Base-by-base conservation (phyloP, 2,888 invertebrate species). In the Salpingus planirostris region DNA sequence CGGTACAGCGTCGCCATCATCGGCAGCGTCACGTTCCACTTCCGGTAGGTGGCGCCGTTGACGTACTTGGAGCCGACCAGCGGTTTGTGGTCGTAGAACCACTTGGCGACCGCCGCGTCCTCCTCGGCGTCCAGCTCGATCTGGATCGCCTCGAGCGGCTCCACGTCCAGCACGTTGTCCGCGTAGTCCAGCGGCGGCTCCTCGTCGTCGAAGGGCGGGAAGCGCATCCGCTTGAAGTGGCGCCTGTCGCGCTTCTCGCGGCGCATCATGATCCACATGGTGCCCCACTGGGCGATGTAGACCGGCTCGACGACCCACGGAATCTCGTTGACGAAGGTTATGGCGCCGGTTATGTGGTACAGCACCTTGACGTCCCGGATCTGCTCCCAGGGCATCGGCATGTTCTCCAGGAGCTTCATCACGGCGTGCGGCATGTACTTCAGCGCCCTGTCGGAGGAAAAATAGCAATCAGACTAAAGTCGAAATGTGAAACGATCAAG, bases 351-450 rank as follows among this genome's bases (percentile, higher is more conserved):
- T 40, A 98, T 97, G 57, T 99, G 98, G 62, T 98, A 99, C 13
- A 98, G 69, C 4, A 93, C 95, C 67, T 91, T 89, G 0, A 96
- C 95, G 64, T 98, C 98, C 40, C 98, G 73, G 42, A 99, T 98
- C 68, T 99, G 98, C 64, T 99, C 98, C 98, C 98, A 99, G 0
- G 98, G 98, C 98, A 98, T 98, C 0, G 98, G 98, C 98, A 99
- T 99, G 64, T 99, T 99, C 64, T 99, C 98, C 37, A 99, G 66
- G 2, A 99, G 74, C 59, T 99, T 99, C 73, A 99, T 81, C 3
- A 99, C 96, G 4, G 98, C 98, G 70, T 99, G 98, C 1, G 98
- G 98, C 97, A 99, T 98, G 60, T 98, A 99, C 62, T 99, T 99
- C 27, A 99, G 67, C 2, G 97, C 96, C 10, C 96, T 78, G 36